A percentile compares a stretch with the other conserved stretches of the same genome.
These are phyloP conservation scores for Malaclemys terrapin DNA, from an alignment of 2,113 vertebrate species.

Conservation along the genomic window DNA sequence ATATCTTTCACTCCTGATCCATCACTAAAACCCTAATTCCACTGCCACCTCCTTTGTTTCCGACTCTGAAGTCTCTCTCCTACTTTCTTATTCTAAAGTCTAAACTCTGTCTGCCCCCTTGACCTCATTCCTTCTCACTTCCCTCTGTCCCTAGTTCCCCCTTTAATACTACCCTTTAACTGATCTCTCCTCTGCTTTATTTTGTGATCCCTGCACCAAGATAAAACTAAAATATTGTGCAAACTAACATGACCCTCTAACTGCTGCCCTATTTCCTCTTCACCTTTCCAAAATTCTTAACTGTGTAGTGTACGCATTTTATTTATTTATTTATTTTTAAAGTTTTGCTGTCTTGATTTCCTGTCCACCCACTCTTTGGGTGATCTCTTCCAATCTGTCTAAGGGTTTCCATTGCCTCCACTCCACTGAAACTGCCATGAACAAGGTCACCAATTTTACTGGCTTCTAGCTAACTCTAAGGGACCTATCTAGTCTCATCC, in stretches of 20 bases:
- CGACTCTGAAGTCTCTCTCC: neutral
- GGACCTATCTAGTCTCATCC: conserved; percentile 5
- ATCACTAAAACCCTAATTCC: neutral
- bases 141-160: neutral
- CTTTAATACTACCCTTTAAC: neutral
- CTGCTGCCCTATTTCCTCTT: neutral
- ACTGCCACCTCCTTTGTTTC: neutral
- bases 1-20: neutral
- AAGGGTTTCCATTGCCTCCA: neutral
- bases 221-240: neutral
- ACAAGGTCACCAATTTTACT: conserved; percentile 39
- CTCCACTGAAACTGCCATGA: conserved; percentile 5
- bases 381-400: conserved; percentile 12
- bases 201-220: conserved; percentile 10
- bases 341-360: conserved; percentile 7
- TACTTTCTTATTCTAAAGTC: conserved; percentile 25
- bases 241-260: neutral
- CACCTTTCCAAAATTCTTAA: conserved; percentile 52
- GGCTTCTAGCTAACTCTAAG: conserved; percentile 16
- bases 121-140: neutral
- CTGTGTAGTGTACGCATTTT: neutral
- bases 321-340: neutral
- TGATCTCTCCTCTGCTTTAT: neutral
- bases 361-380: neutral
- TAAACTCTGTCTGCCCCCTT: neutral